Evolutionary conservation across 2,113 vertebrate genomes (phyloP), one percentile per base, ranked within the genome.

Genomic region (Otolemur garnettii): DNA sequence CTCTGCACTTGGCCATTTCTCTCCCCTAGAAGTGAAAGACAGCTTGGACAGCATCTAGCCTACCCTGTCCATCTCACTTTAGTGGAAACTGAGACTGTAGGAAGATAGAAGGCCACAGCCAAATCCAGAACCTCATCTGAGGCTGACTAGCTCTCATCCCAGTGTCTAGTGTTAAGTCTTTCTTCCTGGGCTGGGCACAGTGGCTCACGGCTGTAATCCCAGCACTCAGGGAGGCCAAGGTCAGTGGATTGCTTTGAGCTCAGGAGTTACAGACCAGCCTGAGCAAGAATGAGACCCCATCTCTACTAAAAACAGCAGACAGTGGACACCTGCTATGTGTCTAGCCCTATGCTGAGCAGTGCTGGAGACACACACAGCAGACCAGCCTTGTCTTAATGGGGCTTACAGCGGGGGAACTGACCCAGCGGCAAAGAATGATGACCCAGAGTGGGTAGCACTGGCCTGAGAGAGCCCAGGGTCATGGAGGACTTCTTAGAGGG

Each of bases 51-150:
- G 1, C 45, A 24, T n/a, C 33, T 1, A 0, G 21, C 53, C 80
- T 0, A 7, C 4, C 38, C 64, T 15, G 0, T 19, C 28, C n/a
- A 22, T 12, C 38, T n/a, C 45, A 13, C 8, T 0, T 42, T 26
- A 55, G 22, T 24, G 26, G 45, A 30, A 57, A 42, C 5, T 24
- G 13, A 77, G 62, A 17, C 18, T 33, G 7, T 9, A 0, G 28
- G 26, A 83, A 38, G 62, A 2, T 2, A 5, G 4, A 5, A 0
- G 0, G 28, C 26, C 57, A 17, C 21, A 11, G 60, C 87, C 22
- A 14, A 21, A 11, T 19, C n/a, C 71, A 22, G 60, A 38, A 2
- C 60, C 9, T 5, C 35, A 4, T 7, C 79, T 50, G 1, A 10
- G 33, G 66, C n/a, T 33, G 5, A 22, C 62, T 11, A 10, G 13